phyloP scores from a whole-genome alignment of 2,888 invertebrate species.

The Phrixothrix hirtus region DNA sequence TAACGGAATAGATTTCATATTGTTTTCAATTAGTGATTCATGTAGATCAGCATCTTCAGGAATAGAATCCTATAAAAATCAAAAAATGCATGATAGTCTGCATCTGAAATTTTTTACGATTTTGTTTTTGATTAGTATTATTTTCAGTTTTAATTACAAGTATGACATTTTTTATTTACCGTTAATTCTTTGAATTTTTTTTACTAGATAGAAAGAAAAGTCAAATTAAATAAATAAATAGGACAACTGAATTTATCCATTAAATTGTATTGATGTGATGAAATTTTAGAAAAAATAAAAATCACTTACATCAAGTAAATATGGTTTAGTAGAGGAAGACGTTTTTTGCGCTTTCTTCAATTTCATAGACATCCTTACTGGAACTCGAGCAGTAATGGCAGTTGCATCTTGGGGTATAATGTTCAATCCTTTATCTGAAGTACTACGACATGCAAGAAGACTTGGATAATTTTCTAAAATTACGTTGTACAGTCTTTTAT shows the following conservation, averaged over 20 bases:
- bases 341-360: conserved; percentile 53
- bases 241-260: too few relatives aligned
- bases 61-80: conserved; percentile 44
- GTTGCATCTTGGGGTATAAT: conserved; percentile 51
- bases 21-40: conserved; percentile 20
- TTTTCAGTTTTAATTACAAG: too few relatives aligned
- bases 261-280: too few relatives aligned
- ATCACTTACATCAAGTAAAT: too few relatives aligned
- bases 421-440: conserved; percentile 65
- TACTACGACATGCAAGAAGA: conserved; percentile 65
- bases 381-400: conserved; percentile 56
- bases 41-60: conserved; percentile 37
- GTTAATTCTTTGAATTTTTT: too few relatives aligned
- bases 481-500: conserved; percentile 69
- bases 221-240: too few relatives aligned
- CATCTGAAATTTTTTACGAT: too few relatives aligned
- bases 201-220: too few relatives aligned
- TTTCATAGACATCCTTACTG: conserved; percentile 68
- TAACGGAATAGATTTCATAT: conserved; percentile 1
- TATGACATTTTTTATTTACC: too few relatives aligned
- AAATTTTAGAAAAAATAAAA: too few relatives aligned
- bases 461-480: conserved; percentile 76
- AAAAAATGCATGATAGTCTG: too few relatives aligned
- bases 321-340: conserved; percentile 3
- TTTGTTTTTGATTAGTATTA: too few relatives aligned